Conservation (phyloP, 2,888 invertebrate species). For the Drosophila flavopinicola region DNA sequence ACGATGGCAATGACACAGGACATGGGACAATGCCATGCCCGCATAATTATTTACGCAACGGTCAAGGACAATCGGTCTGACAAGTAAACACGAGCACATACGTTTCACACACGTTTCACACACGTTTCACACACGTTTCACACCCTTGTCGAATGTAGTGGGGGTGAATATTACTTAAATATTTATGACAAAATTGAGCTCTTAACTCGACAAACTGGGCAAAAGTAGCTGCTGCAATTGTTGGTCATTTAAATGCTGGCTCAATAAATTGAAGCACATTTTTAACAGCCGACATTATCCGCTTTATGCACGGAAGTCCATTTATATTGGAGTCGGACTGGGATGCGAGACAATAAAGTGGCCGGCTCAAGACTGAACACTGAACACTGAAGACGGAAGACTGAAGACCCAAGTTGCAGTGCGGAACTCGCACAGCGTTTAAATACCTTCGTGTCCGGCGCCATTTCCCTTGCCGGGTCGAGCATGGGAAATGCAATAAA, state of each 20-base stretch:
- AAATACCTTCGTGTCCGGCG: constrained; percentile 73
- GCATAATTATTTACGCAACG: constrained; percentile 50
- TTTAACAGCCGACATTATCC: constrained; percentile 64
- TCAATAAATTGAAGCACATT: constrained; percentile 69
- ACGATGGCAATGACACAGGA: constrained; percentile 25
- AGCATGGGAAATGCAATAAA: constrained; percentile 70
- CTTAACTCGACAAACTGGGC: constrained; percentile 27
- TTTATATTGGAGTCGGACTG: constrained; percentile 56
- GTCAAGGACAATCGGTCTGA: constrained; percentile 60
- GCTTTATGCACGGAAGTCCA: constrained; percentile 77
- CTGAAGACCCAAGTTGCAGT: constrained; percentile 44
- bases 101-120: background rate
- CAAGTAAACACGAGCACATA: constrained; percentile 1
- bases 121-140: background rate
- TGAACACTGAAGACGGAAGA: no score
- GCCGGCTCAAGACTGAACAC: constrained; percentile 35
- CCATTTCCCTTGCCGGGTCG: constrained; percentile 61
- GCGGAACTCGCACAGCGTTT: constrained; percentile 55
- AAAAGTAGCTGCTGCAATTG: constrained; percentile 33
- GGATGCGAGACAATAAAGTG: constrained; percentile 59
- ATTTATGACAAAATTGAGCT: constrained; percentile 60
- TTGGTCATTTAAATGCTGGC: constrained; percentile 60
- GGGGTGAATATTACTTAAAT: constrained; percentile 43
- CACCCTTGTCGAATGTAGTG: no score
- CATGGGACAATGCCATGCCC: constrained; percentile 24